These are phyloP conservation scores for Montipora cactus DNA, from an alignment of 64 coral and sea anemone genomes.

Conservation along the genomic window DNA sequence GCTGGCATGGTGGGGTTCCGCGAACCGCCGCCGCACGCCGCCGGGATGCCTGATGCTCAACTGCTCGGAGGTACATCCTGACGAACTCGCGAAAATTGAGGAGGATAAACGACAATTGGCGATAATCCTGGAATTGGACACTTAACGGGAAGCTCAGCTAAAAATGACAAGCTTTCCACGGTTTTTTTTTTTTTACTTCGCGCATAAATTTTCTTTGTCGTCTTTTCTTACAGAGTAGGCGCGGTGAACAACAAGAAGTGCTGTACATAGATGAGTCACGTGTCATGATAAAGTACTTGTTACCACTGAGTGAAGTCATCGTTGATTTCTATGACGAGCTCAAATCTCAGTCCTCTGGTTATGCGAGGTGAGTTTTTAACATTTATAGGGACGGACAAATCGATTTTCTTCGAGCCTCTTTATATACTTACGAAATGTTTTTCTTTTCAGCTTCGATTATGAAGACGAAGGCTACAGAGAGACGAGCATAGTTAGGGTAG, in stretches of 20 bases:
- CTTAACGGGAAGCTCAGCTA: no score
- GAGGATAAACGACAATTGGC: no score
- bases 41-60: no score
- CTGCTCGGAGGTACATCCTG: no score
- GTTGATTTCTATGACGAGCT: slow-evolving; percentile 96
- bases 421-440: background rate
- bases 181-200: background rate
- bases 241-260: slow-evolving; percentile 90
- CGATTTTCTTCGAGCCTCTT: background rate
- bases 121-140: no score
- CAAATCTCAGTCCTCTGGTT: slow-evolving; percentile 91
- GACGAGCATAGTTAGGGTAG: slow-evolving; percentile 84
- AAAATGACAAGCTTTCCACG: no score
- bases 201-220: background rate
- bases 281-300: slow-evolving; percentile 93
- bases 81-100: no score
- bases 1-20: no score
- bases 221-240: slow-evolving; percentile 54
- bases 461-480: slow-evolving; percentile 90
- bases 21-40: no score
- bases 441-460: slow-evolving; percentile 87
- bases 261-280: slow-evolving; percentile 94
- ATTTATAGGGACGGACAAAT: background rate
- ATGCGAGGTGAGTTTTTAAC: slow-evolving; percentile 81
- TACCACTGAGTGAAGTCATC: slow-evolving; percentile 92